These are phyloP conservation scores for Dryobates pubescens DNA, from an alignment of 2,797 vertebrate genomes.

Conservation along the genomic window DNA sequence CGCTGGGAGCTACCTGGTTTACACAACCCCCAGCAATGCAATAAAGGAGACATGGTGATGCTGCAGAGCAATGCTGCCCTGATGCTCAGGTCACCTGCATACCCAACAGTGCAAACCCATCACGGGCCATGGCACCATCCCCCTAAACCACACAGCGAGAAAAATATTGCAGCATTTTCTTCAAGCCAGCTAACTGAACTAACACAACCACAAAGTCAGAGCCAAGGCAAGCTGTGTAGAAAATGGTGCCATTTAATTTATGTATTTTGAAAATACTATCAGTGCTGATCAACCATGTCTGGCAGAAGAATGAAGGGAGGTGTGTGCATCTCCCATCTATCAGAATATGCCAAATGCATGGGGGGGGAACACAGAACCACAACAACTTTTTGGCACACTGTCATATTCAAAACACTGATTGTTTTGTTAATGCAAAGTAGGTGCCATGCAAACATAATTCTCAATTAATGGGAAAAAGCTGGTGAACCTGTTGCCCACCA, in stretches of 20 bases:
- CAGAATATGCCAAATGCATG: not conserved
- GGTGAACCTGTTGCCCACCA: slow-evolving; percentile 40
- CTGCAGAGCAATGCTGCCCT: not conserved
- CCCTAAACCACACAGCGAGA: not conserved
- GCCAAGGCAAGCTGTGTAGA: not conserved
- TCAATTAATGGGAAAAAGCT: slow-evolving; percentile 35
- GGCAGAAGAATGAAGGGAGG: not conserved
- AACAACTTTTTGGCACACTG: not conserved
- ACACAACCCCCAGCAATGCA: not conserved
- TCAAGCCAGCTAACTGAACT: not conserved
- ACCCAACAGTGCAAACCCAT: not conserved
- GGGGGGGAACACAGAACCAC: not conserved
- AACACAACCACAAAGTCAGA: not conserved
- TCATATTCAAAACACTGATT: slow-evolving; percentile 26
- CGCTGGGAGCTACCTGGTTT: not conserved
- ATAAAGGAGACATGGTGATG: accelerated
- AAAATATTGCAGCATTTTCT: not conserved
- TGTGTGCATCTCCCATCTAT: not conserved
- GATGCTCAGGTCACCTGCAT: not conserved
- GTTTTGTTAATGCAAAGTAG: slow-evolving; percentile 20
- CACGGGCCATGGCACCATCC: not conserved
- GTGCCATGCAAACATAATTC: not conserved
- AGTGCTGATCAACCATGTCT: not conserved
- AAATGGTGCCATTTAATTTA: not conserved
- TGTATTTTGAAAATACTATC: not conserved